Percentiles rank a stretch among this genome's conserved stretches.
phyloP scores from a whole-genome alignment of 2,797 vertebrate species.

The Gobionotothen gibberifrons region DNA sequence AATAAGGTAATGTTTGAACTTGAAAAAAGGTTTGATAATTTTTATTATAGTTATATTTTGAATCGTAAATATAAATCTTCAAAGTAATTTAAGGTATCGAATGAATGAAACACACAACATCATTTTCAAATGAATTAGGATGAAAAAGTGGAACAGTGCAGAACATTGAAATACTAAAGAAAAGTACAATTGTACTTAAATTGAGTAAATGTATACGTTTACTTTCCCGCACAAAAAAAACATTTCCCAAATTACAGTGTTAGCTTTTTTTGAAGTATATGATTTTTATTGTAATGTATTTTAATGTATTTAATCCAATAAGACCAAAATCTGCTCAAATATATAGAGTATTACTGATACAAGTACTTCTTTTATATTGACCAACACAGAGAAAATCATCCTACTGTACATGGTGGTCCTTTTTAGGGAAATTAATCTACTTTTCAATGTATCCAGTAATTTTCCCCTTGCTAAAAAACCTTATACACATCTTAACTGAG shows the following conservation, averaged over 20 bases:
- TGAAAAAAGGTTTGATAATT: no score
- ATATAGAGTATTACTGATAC: not conserved
- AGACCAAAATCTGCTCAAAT: not conserved
- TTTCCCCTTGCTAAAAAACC: constrained; percentile 69
- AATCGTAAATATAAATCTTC: no score
- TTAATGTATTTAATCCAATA: not conserved
- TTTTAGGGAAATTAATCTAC: constrained; percentile 55
- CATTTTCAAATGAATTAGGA: no score
- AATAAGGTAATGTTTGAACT: no score
- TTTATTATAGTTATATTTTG: no score
- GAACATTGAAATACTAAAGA: no score
- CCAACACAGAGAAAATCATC: constrained; percentile 26
- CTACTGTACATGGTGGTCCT: constrained; percentile 54
- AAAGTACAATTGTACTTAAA: no score
- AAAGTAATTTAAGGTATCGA: no score
- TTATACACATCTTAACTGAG: constrained; percentile 44
- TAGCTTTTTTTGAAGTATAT: not conserved
- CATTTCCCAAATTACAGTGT: not conserved
- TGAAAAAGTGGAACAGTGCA: no score
- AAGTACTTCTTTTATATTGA: not conserved
- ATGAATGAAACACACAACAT: no score
- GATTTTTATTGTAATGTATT: not conserved
- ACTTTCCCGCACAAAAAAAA: not conserved
- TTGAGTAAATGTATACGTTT: no score
- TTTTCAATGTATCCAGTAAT: constrained; percentile 64